Percentiles rank a stretch among this genome's conserved stretches.
Conservation (phyloP, 2,113 vertebrate species). For the Heterocephalus glaber region DNA sequence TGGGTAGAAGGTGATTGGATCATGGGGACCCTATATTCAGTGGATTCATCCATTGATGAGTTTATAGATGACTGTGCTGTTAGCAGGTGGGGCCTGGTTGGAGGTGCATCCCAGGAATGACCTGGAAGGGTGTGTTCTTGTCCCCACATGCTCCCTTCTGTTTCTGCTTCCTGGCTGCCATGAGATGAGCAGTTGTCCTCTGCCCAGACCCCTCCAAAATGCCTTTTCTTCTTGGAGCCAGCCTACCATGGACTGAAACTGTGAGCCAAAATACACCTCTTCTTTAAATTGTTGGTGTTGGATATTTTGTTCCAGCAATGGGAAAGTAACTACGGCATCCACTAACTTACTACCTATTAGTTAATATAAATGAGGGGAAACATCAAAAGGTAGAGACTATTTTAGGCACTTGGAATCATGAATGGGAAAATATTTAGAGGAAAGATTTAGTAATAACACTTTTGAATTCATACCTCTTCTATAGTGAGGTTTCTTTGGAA, state of each 20-base stretch:
- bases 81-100: neutral
- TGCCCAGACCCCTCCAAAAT: neutral
- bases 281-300: neutral
- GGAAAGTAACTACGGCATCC: neutral
- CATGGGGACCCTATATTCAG: neutral
- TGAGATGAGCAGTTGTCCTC: neutral
- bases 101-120: neutral
- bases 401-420: neutral
- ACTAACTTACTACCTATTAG: neutral
- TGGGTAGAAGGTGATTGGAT: neutral
- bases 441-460: neutral
- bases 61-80: neutral
- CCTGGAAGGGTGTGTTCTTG: neutral
- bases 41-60: neutral
- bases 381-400: neutral
- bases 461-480: neutral
- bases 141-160: neutral
- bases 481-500: neutral
- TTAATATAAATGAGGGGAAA: neutral
- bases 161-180: neutral
- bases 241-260: neutral
- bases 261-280: neutral
- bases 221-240: neutral
- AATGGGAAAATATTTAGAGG: neutral
- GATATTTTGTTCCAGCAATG: neutral